These are phyloP conservation scores for Encarsia formosa DNA, from an alignment of 2,888 invertebrate genomes.

Conservation along the genomic window DNA sequence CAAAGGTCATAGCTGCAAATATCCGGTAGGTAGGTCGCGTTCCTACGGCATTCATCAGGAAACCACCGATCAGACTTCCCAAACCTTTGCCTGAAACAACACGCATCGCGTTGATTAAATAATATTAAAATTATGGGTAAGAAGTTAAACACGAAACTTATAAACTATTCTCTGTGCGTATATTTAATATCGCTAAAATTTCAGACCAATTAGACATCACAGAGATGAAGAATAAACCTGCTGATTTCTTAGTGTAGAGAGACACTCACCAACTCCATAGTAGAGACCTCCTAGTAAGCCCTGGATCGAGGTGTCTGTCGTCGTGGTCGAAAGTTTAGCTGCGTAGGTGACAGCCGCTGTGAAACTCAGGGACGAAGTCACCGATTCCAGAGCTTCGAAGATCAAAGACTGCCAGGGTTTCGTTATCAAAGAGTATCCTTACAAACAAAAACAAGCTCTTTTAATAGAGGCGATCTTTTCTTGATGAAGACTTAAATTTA, in stretches of 20 bases:
- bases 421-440: constrained; percentile 71
- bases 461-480: too few species aligned
- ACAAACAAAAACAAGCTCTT: constrained; percentile 11
- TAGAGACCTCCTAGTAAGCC: constrained; percentile 76
- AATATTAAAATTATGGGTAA: too few species aligned
- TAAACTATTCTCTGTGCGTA: too few species aligned
- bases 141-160: too few species aligned
- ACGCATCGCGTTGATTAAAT: too few species aligned
- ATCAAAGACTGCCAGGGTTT: constrained; percentile 72
- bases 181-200: too few species aligned
- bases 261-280: constrained; percentile 69
- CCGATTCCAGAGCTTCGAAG: constrained; percentile 74
- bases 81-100: constrained; percentile 64
- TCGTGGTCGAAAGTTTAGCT: constrained; percentile 66
- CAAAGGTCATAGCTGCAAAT: constrained; percentile 61
- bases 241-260: too few species aligned
- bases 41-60: constrained; percentile 68
- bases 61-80: constrained; percentile 73
- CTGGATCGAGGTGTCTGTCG: constrained; percentile 73
- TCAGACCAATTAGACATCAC: too few species aligned
- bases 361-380: constrained; percentile 70
- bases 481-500: too few species aligned
- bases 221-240: too few species aligned
- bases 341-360: constrained; percentile 77
- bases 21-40: constrained; percentile 70